Base-by-base conservation (phyloP, 2,888 invertebrate genomes). In the Leucophenga montana region DNA sequence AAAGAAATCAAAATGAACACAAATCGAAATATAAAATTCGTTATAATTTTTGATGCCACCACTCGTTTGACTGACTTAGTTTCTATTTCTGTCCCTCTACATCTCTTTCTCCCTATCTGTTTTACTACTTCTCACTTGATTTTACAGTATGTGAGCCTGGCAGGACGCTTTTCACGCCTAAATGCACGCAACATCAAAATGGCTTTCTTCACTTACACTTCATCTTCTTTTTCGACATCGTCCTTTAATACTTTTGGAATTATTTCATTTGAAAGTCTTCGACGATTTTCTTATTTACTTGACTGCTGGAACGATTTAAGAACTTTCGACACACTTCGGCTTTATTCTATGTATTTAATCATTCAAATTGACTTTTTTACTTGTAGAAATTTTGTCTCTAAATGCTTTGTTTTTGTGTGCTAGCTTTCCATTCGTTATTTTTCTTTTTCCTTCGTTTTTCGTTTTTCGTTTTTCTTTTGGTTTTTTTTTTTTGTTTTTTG, bases 321-420 rank as follows among this genome's bases (percentile, higher is more conserved):
- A 39, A 39, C 11, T 27, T 27, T 27, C 57, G 74, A 48, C 59
- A 61, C 57, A 76, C 27, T 27, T 27, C 4, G 27, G 27, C 68
- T 67, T 73, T 71, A 71, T 67, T 76, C 73, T 78, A 70, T 66
- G 82, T 81, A 75, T 83, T 82, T 82, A 82, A 81, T 82, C 80
- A 81, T 82, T 81, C 75, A 82, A 83, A 81, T 81, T 79, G 82
- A 77, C 78, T 82, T 82, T 75, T 62, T 70, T 82, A 72, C 73
- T 73, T 68, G 68, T 76, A 65, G 83, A 80, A 81, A 79, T 77
- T 75, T 4, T 27, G 27, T 77, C 83, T 83, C 75, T 71, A 77
- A 80, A 74, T 71, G 74, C 77, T 67, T 31, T 39, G 18, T 11
- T 57, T 22, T 22, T 57, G 18, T 57, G 22, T 3, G 20, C 14